Evolutionary conservation across 1,140 invertebrate genomes (phyloP).

Genomic region (Elymnias hypermnestra): DNA sequence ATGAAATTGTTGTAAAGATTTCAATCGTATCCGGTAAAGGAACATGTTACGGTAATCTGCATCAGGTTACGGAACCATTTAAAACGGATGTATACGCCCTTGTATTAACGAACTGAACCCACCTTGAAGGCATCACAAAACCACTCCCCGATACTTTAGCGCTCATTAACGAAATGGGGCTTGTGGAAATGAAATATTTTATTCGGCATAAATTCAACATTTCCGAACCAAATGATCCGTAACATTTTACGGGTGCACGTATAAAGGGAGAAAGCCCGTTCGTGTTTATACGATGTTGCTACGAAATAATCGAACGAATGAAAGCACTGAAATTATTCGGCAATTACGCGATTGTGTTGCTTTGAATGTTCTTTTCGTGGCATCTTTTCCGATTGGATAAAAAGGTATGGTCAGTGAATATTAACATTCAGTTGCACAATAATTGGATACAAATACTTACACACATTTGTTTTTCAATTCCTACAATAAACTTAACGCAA

Average conservation of each 20-base stretch:
- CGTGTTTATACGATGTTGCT: slow-evolving; percentile 8
- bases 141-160: slow-evolving; percentile 19
- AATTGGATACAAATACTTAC: no score
- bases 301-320: slow-evolving; percentile 2
- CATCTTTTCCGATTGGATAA: no score
- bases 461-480: no score
- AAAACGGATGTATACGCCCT: no score
- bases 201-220: slow-evolving; percentile 19
- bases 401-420: no score
- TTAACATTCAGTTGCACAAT: no score
- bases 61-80: no score
- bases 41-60: no score
- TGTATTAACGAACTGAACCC: slow-evolving; percentile 4
- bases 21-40: no score
- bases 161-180: slow-evolving; percentile 20
- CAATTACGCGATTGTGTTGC: not conserved
- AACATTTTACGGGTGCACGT: slow-evolving; percentile 15
- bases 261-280: slow-evolving; percentile 15
- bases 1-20: no score
- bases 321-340: not conserved
- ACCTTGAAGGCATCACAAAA: slow-evolving; percentile 19
- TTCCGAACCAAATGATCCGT: slow-evolving; percentile 16
- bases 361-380: no score
- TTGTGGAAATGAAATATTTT: slow-evolving; percentile 22
- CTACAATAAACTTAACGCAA: no score